Evolutionary conservation across 2,888 invertebrate species (phyloP).

Genomic region (Platycnemis pennipes): DNA sequence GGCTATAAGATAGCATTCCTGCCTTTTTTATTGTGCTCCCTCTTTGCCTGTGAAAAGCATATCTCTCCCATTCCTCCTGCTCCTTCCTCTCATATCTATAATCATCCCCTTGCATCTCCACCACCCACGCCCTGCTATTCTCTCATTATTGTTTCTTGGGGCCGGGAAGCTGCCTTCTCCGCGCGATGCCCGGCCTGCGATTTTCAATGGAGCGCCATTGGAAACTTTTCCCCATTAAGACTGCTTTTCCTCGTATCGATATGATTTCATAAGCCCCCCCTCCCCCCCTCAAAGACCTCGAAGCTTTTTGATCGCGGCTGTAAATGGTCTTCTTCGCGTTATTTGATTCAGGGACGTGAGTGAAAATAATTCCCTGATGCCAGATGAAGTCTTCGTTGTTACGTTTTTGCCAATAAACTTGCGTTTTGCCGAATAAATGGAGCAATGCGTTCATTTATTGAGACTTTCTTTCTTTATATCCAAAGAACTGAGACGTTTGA

Average conservation of each 20-base stretch:
- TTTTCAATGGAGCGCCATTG: neutral
- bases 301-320: neutral
- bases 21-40: neutral
- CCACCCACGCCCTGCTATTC: neutral
- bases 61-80: neutral
- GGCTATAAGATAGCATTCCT: constrained; percentile 21
- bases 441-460: too few relatives aligned
- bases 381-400: neutral
- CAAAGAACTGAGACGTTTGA: too few relatives aligned
- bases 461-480: too few relatives aligned
- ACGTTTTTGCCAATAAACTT: too few relatives aligned
- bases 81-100: constrained; percentile 25
- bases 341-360: neutral
- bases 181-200: neutral
- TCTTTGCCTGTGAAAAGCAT: constrained; percentile 32
- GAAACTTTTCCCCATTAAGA: neutral
- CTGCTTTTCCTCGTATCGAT: neutral
- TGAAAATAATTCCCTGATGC: neutral
- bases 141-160: neutral
- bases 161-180: neutral
- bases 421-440: too few relatives aligned
- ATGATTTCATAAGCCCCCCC: too few relatives aligned
- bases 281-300: neutral
- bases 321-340: neutral
- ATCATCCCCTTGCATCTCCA: constrained; percentile 37